Evolutionary conservation across 2,888 invertebrate genomes (phyloP).

Genomic region (Eupithecia centaureata): DNA sequence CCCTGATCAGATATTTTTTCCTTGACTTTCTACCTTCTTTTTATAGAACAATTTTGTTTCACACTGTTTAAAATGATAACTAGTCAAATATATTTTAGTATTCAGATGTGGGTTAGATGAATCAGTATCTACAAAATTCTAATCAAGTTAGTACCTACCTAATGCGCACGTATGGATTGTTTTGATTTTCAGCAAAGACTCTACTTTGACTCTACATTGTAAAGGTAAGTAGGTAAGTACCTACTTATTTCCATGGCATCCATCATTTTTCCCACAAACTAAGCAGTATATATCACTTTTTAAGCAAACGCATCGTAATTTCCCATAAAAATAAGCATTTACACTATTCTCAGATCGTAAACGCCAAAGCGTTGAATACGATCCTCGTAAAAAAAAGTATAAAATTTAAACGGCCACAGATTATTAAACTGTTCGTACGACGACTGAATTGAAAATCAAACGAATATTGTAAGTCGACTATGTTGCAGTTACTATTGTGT

Average conservation of each 20-base stretch:
- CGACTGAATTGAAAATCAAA: slow-evolving; percentile 6
- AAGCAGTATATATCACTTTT: slow-evolving; percentile 4
- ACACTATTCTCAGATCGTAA: slow-evolving; percentile 21
- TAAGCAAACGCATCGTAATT: slow-evolving; percentile 11
- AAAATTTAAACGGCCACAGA: slow-evolving; percentile 12
- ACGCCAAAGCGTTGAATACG: slow-evolving; percentile 23
- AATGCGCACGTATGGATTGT: neutral
- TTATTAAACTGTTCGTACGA: slow-evolving; percentile 5
- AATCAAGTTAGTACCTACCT: too few relatives aligned
- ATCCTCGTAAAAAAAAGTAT: slow-evolving; percentile 20
- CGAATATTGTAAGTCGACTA: neutral
- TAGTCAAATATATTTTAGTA: too few relatives aligned
- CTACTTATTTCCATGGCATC: neutral
- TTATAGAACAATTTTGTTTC: too few relatives aligned
- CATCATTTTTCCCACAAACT: neutral
- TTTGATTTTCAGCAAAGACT: neutral
- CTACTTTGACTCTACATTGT: neutral
- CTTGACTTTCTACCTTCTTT: too few relatives aligned
- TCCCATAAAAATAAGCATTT: slow-evolving; percentile 15
- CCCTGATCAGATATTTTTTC: too few relatives aligned
- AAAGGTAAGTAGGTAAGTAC: neutral
- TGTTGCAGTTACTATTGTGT: neutral
- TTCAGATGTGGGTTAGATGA: neutral
- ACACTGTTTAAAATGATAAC: too few relatives aligned
- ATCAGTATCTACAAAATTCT: neutral